Evolutionary conservation across 2,888 invertebrate genomes (phyloP).

Genomic region (Drosophila niveifrons): DNA sequence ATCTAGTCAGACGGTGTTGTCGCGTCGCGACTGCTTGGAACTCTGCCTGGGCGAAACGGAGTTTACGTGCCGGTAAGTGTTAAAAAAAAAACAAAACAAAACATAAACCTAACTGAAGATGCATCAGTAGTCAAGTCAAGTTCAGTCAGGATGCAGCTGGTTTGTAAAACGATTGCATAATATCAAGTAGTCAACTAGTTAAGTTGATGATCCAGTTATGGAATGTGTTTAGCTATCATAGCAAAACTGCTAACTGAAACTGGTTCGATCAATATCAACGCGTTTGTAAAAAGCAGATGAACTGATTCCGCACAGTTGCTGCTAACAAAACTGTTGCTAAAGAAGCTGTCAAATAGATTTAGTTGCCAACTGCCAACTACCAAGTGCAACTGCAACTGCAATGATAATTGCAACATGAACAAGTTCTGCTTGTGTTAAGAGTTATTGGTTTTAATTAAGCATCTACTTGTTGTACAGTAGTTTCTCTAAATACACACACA

Average conservation of each 20-base stretch:
- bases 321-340: conserved; percentile 7
- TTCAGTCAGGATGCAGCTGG: conserved; percentile 27
- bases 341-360: conserved; percentile 27
- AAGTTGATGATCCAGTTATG: conserved; percentile 37
- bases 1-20: conserved; percentile 91
- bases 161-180: conserved; percentile 39
- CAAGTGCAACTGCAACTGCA: not conserved
- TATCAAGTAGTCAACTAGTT: conserved; percentile 4
- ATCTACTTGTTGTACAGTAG: conserved; percentile 5
- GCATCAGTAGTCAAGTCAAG: conserved; percentile 6
- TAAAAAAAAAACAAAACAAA: conserved; percentile 1
- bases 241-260: conserved; percentile 10
- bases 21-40: conserved; percentile 95
- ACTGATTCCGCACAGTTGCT: conserved; percentile 12
- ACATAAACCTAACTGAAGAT: conserved; percentile 11
- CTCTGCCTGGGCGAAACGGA: conserved; percentile 95
- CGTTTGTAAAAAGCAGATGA: conserved; percentile 12
- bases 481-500: conserved; percentile 25
- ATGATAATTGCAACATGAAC: conserved; percentile 9
- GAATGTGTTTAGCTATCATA: conserved; percentile 7
- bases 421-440: not conserved
- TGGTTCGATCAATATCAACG: conserved; percentile 9
- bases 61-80: conserved; percentile 95
- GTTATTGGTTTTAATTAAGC: not conserved
- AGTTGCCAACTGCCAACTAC: not conserved